Evolutionary conservation across 2,888 invertebrate genomes (phyloP), one percentile per base, ranked within the genome.

Genomic region (Drosophila mulleri): DNA sequence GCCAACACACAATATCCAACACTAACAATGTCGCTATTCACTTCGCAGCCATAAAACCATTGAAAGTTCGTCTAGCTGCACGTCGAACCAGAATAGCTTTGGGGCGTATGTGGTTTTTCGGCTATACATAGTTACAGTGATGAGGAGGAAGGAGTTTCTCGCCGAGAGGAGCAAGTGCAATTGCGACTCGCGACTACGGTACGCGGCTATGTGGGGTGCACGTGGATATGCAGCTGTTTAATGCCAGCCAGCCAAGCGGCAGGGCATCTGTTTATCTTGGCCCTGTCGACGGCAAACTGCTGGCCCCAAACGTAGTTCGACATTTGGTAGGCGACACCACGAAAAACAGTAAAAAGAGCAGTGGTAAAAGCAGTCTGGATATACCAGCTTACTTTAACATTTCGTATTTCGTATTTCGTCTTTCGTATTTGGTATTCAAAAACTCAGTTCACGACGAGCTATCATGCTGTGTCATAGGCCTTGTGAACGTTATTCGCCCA

Each of bases 211-310:
- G 48, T 53, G 62, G 64, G 66, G 81, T 67, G 8, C 8, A 29
- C 7, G 29, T 29, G 29, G 74, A 75, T 53, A 72, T 86, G 83
- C 79, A 86, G 75, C 84, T 78, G 85, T 63, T 76, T 79, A 73
- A 82, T 78, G 82, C 62, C 82, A 78, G 88, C 67, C 87, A 78
- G 37, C 63, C 61, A 53, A 83, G 87, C 88, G 75, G 65, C 75
- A 78, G 87, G 81, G 62, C 68, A 69, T 67, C 83, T 79, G 85
- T 84, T 85, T 89, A 82, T 88, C 85, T 72, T 79, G 68, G 58
- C 70, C 44, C 88, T 79, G 76, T 78, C 78, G 70, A 61, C 67
- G 65, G 66, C 56, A 52, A 58, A 84, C 56, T 61, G 65, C 52
- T 62, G 32, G 11, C 56, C 56, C 48, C 44, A 63, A 72, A 70